phyloP scores from a whole-genome alignment of 1,140 invertebrate species.

The Drosophila micromelanica region DNA sequence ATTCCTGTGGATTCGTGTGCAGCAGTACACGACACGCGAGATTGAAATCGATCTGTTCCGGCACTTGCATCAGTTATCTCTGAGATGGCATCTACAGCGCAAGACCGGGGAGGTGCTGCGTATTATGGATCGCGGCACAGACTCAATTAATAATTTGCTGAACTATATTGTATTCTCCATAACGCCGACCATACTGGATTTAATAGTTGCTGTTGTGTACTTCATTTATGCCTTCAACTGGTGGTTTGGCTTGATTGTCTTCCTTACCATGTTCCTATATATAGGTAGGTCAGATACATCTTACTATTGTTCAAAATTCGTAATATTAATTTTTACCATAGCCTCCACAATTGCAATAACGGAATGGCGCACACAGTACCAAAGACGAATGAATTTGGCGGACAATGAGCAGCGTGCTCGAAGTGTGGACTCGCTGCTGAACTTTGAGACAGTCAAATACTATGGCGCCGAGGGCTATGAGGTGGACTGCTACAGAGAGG shows the following conservation, averaged over 20 bases:
- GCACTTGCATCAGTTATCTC: constrained; percentile 94
- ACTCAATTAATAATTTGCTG: constrained; percentile 96
- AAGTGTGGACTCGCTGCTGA: constrained; percentile 97
- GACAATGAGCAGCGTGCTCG: constrained; percentile 96
- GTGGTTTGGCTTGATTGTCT: constrained; percentile 97
- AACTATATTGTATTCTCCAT: constrained; percentile 96
- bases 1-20: constrained; percentile 97
- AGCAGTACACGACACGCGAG: constrained; percentile 97
- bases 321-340: constrained; percentile 82
- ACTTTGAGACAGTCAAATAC: constrained; percentile 99
- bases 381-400: constrained; percentile 95
- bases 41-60: constrained; percentile 93
- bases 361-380: constrained; percentile 98
- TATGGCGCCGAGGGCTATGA: constrained; percentile 97
- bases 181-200: constrained; percentile 95
- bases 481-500: constrained; percentile 91
- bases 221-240: constrained; percentile 94
- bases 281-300: constrained; percentile 89
- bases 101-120: constrained; percentile 98
- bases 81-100: constrained; percentile 95
- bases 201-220: constrained; percentile 95
- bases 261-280: constrained; percentile 95
- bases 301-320: not conserved
- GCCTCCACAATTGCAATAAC: constrained; percentile 94
- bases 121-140: constrained; percentile 97